Percentiles rank a stretch among this genome's conserved stretches.
phyloP scores from a whole-genome alignment of 2,797 vertebrate genomes.

The Mus spretus region DNA sequence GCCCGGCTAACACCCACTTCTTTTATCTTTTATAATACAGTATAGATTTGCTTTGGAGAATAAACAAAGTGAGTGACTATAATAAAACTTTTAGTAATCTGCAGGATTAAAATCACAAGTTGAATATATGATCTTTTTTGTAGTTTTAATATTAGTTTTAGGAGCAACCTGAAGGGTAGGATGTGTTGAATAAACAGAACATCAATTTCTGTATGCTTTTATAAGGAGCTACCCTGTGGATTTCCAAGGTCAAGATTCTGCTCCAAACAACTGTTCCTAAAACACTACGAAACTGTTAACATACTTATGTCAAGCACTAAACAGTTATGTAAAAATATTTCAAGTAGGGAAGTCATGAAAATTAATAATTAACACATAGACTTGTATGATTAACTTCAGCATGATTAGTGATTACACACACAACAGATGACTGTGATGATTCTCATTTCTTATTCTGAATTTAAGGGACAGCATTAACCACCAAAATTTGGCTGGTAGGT shows the following conservation, averaged over 20 bases:
- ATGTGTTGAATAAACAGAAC: conserved; percentile 27
- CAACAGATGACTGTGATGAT: neutral
- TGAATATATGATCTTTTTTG: conserved; percentile 36
- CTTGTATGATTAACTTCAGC: neutral
- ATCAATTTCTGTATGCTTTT: neutral
- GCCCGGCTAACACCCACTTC: neutral
- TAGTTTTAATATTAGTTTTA: conserved; percentile 52
- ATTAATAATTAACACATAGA: neutral
- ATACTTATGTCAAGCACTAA: conserved; percentile 27
- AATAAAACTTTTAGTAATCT: conserved; percentile 29
- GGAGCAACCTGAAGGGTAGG: neutral
- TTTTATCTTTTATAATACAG: conserved; percentile 17
- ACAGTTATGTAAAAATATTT: neutral
- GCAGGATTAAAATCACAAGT: neutral
- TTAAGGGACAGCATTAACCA: neutral
- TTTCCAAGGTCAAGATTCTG: conserved; percentile 26
- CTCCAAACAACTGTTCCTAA: conserved; percentile 49
- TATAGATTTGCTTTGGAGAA: conserved; percentile 36
- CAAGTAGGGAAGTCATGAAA: neutral
- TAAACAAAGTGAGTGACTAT: neutral
- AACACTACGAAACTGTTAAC: conserved; percentile 8
- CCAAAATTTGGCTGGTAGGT: neutral
- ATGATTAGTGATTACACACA: neutral
- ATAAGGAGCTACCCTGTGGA: neutral
- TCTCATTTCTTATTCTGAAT: conserved; percentile 47